Evolutionary conservation across 2,113 vertebrate species (phyloP).

Genomic region (Canis aureus): DNA sequence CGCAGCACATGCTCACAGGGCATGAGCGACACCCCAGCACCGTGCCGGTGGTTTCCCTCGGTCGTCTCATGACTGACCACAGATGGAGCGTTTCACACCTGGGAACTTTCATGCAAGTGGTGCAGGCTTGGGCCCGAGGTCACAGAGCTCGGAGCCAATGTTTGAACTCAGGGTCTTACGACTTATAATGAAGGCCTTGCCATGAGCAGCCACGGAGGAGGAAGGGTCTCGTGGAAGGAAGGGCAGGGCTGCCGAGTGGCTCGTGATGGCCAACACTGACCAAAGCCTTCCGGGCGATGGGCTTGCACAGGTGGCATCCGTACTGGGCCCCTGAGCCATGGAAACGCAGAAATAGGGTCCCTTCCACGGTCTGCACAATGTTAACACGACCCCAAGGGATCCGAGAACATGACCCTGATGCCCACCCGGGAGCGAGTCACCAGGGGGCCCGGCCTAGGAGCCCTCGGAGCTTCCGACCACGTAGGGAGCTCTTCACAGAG

Average conservation of each 20-base stretch:
- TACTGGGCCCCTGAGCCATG: not conserved
- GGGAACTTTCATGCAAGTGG: not conserved
- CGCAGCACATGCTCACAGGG: not conserved
- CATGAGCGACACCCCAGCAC: not conserved
- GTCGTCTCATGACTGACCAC: not conserved
- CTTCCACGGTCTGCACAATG: not conserved
- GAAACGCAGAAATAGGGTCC: too few species aligned
- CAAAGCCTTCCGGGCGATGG: rapidly evolving
- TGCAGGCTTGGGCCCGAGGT: not conserved
- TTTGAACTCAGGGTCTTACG: too few species aligned
- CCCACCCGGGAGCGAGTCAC: too few species aligned
- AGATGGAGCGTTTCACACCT: not conserved
- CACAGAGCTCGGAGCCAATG: not conserved
- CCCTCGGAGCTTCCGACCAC: rapidly evolving
- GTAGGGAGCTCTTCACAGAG: not conserved
- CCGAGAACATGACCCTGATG: too few species aligned
- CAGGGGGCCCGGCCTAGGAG: rapidly evolving
- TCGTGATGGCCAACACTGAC: not conserved
- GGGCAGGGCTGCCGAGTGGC: not conserved
- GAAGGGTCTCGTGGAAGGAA: not conserved
- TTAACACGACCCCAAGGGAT: not conserved
- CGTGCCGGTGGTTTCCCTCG: rapidly evolving
- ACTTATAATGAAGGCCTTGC: not conserved
- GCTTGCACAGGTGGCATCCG: too few species aligned
- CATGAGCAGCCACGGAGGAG: not conserved